Evolutionary conservation across 2,888 invertebrate species (phyloP), one percentile per base, ranked within the genome.

Genomic region (Microplitis deprimator): DNA sequence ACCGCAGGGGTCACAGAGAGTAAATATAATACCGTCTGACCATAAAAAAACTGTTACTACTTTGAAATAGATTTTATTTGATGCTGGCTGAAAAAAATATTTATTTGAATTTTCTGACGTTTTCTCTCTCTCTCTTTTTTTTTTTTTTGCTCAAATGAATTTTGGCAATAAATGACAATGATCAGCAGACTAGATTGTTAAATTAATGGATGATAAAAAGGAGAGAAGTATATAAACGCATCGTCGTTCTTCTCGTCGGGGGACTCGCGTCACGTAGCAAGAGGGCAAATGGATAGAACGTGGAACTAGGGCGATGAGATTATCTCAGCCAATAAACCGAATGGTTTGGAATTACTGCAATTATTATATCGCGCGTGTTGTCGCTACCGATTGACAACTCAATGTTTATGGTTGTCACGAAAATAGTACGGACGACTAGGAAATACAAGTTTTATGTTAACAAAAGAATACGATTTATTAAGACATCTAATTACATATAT

Each of bases 331-430:
- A 87, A 87, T 87, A 88, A 87, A 87, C 83, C 83, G 87, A 87
- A 86, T 87, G 82, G 86, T 84, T 85, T 82, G 85, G 84, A 88
- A 88, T 87, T 84, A 88, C 87, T 87, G 87, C 85, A 87, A 88
- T 88, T 88, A 88, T 88, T 83, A 85, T 84, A 84, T 84, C 83
- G 86, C 83, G 86, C 86, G 87, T 85, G 83, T 82, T 81, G 81
- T 80, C 81, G 80, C 78, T 78, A 77, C 73, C 68, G 62, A 70
- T 73, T 38, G 61, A 75, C 75, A 68, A 38, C 67, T 29, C 17
- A 41, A 65, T 40, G 62, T 64, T 68, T 64, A 67, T 61, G 69
- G 68, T 68, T 68, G 50, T 67, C 29, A 65, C 29, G 17, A 39
- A 17, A 61, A 62, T 29, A 29, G 4, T 4, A 29, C 0, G 29